These are phyloP conservation scores for Solea senegalensis DNA, from an alignment of 2,113 vertebrate species.

Conservation along the genomic window DNA sequence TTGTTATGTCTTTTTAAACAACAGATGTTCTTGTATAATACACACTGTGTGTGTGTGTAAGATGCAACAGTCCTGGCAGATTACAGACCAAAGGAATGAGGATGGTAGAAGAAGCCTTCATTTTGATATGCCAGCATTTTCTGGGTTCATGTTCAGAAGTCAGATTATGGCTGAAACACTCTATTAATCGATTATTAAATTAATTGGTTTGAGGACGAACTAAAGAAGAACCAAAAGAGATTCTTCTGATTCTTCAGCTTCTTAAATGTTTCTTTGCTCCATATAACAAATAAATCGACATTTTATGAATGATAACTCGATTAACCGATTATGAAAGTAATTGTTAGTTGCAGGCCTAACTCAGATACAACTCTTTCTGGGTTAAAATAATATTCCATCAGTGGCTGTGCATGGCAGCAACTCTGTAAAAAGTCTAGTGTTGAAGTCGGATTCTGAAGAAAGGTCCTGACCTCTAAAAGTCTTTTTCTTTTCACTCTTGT, in stretches of 20 bases:
- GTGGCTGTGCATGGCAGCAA: neutral
- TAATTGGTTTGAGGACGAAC: too few species aligned
- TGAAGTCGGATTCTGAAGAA: neutral
- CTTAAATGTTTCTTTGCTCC: neutral
- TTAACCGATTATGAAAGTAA: too few species aligned
- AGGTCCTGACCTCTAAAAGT: neutral
- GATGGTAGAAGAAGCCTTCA: neutral
- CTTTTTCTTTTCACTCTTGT: neutral
- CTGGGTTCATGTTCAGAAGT: neutral
- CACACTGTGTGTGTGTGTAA: neutral
- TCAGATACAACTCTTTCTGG: neutral
- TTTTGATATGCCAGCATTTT: neutral
- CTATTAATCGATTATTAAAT: too few species aligned
- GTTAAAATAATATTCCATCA: neutral
- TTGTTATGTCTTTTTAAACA: neutral
- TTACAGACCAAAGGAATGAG: neutral
- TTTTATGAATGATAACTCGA: too few species aligned
- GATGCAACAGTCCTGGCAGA: neutral
- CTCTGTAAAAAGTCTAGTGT: neutral
- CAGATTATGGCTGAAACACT: too few species aligned
- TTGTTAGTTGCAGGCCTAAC: neutral
- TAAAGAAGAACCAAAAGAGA: too few species aligned
- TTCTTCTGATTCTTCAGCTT: too few species aligned
- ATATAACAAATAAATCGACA: too few species aligned
- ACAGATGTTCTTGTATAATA: neutral